Conservation (phyloP, 2,113 vertebrate genomes). For the Lonchura striata region DNA sequence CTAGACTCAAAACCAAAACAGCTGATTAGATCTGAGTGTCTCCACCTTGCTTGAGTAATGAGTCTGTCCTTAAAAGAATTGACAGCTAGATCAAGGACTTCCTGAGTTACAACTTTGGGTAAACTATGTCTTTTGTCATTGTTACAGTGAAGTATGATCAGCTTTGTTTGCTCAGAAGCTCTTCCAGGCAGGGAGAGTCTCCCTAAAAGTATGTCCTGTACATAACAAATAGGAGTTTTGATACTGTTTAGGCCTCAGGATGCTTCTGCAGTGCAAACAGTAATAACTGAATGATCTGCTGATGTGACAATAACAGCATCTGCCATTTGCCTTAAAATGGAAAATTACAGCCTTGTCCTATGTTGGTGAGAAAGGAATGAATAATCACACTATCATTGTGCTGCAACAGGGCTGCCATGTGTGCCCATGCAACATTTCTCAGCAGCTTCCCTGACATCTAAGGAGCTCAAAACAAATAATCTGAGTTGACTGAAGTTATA, state of each 20-base stretch:
- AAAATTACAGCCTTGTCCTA: neutral
- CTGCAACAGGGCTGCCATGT: neutral
- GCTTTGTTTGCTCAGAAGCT: neutral
- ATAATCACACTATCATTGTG: neutral
- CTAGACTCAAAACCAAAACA: neutral
- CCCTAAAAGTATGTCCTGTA: neutral
- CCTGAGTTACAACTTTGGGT: neutral
- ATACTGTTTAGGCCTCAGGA: neutral
- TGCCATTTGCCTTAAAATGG: neutral
- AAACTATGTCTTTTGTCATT: neutral
- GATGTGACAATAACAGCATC: neutral
- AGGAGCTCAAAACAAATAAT: neutral
- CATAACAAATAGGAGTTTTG: neutral
- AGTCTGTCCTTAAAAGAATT: neutral
- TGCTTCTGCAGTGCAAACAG: neutral
- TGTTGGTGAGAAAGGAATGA: neutral
- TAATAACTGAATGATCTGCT: neutral
- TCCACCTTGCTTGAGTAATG: neutral
- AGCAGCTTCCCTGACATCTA: neutral
- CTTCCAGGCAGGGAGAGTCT: neutral
- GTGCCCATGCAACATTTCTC: neutral
- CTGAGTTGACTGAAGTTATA: neutral
- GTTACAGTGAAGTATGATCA: neutral
- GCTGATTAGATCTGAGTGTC: neutral
- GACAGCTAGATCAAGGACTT: neutral